phyloP scores from a whole-genome alignment of 2,888 invertebrate genomes.

The Drosophila recens region DNA sequence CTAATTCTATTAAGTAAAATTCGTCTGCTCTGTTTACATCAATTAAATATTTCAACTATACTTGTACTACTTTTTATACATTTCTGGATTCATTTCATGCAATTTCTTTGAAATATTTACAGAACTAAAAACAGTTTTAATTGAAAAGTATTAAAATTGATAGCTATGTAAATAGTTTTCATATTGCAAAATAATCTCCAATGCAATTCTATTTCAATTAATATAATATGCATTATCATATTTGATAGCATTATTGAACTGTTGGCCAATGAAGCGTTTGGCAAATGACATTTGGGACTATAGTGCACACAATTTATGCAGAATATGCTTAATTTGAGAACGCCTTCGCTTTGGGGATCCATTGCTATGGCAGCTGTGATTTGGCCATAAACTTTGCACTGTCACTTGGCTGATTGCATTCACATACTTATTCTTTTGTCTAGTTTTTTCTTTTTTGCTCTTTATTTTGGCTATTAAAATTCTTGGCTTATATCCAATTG shows the following conservation, averaged over 20 bases:
- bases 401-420: constrained; percentile 70
- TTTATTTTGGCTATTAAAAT: constrained; percentile 55
- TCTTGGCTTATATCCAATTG: constrained; percentile 68
- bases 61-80: no score
- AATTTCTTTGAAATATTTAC: no score
- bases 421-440: constrained; percentile 32
- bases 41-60: no score
- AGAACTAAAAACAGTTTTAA: no score
- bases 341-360: neutral
- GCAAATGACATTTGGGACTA: constrained; percentile 35
- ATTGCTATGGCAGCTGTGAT: constrained; percentile 22
- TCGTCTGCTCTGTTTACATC: no score
- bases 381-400: constrained; percentile 56
- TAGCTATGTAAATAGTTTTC: neutral
- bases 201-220: constrained; percentile 4
- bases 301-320: constrained; percentile 24
- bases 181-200: neutral
- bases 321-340: constrained; percentile 5
- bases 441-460: constrained; percentile 10
- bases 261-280: constrained; percentile 26
- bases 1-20: no score
- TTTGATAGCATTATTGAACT: constrained; percentile 33
- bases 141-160: no score
- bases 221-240: constrained; percentile 36
- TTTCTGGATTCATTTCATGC: no score